Evolutionary conservation across 2,888 invertebrate species (phyloP), one percentile per base, ranked within the genome.

Genomic region (Drosophila macrospina): DNA sequence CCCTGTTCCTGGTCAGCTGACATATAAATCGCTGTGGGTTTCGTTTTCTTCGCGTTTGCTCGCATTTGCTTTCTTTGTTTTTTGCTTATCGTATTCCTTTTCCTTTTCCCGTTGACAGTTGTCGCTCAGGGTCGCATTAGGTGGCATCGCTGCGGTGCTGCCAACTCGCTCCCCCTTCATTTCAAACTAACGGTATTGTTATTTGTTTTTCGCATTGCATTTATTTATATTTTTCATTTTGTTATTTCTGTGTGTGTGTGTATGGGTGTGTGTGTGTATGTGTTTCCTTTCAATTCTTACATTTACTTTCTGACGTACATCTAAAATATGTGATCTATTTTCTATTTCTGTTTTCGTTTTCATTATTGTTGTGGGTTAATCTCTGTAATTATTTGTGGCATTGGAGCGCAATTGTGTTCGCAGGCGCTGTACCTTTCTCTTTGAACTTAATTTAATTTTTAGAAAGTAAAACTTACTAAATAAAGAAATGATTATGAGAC

Each of bases 301-400:
- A 80, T 80, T 86, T 84, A 74, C 54, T n/a, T 16, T 69, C 85
- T 84, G 88, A 88, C 78, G 70, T 83, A 83, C 84, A 86, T 78
- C 86, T 83, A 83, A 88, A 81, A 69, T 80, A 86, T 86, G 87
- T 85, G 66, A 81, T 75, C 79, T 67, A 78, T 64, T 64, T 68
- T 60, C 28, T 41, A 20, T 52, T 50, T 63, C 54, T 47, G 47
- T 44, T 72, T 13, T 20, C 6, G 44, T 63, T 37, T 41, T 60
- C 37, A 44, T 72, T 70, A 64, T 78, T 67, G 59, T 70, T 69
- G 64, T 76, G 67, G 66, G 50, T 15, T 64, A 50, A 50, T 64
- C 57, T 50, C 52, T 69, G 39, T 41, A 55, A 44, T 45, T 47
- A 8, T 44, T 45, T 16, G 6, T 13, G 39, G 30, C 52, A 32